Base-by-base conservation (phyloP, 2,113 vertebrate genomes). In the Malurus alboscapulatus region DNA sequence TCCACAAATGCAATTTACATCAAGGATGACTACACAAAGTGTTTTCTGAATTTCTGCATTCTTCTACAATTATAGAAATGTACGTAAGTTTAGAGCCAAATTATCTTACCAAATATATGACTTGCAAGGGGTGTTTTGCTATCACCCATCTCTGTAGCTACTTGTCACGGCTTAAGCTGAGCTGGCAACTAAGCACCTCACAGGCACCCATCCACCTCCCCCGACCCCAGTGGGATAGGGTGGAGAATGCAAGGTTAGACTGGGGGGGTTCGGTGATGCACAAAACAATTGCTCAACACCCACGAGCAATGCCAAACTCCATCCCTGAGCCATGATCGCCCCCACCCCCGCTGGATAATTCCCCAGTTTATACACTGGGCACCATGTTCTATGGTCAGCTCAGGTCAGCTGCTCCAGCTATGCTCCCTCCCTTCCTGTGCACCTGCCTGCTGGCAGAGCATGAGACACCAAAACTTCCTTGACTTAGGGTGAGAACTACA, bases 281-380 rank as follows among this genome's bases (percentile, higher is more conserved):
- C 38, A 45, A 32, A 2, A 27, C 21, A 76, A 15, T 7, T 18
- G 14, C 45, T 51, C 54, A 38, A 3, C 38, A 53, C 17, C 8
- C 14, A 36, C 38, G 5, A 45, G 21, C 14, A 14, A 27, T 0
- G 21, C 14, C 63, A 38, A 38, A 61, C 20, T 82, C 61, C 17
- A 34, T 18, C 25, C n/a, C 18, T 0, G 11, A 54, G 17, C 17
- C n/a, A 40, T 0, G 0, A 40, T 0, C 1, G 1, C 19, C 21
- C 3, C 8, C 24, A 12, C 4, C 17, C 17, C 24, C 34, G 34
- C 62, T 6, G 20, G n/a, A 13, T 17, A 53, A 14, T 14, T 53
- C 62, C 29, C 9, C 61, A 30, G n/a, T 61, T 40, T 18, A 40
- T 5, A 61, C 8, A 59, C 9, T 4, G 38, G 54, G 24, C 29